Conservation (phyloP, 2,888 invertebrate genomes). For the Spilarctia lutea region DNA sequence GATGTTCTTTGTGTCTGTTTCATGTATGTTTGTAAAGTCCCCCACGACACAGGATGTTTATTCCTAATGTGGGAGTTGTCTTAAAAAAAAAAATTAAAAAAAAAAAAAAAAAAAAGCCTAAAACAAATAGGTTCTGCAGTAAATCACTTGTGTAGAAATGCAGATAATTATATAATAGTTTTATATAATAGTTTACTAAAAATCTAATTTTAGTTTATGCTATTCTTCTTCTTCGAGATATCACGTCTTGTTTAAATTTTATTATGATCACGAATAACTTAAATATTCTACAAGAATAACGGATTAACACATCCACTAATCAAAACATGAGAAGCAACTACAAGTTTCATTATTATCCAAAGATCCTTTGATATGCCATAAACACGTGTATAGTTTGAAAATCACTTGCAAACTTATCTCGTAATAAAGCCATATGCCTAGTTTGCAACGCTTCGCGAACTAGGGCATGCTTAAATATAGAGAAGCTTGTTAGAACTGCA, state of each 20-base stretch:
- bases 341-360: not conserved
- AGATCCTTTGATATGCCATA: not conserved
- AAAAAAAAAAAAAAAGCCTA: no score
- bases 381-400: constrained; percentile 4
- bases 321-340: constrained; percentile 6
- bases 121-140: not conserved
- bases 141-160: not conserved
- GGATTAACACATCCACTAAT: not conserved
- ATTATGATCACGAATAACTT: not conserved
- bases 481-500: not conserved
- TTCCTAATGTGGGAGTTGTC: no score
- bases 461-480: constrained; percentile 8
- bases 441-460: constrained; percentile 4
- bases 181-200: not conserved
- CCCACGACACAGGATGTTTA: no score
- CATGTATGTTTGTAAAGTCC: no score
- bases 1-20: no score
- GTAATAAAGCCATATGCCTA: constrained; percentile 8
- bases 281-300: not conserved
- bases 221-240: not conserved
- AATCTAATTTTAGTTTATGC: not conserved
- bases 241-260: not conserved
- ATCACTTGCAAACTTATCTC: constrained; percentile 17
- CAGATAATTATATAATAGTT: not conserved
- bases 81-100: no score